Evolutionary conservation across 2,113 vertebrate species (phyloP).

Genomic region (Motacilla tschutschensis): DNA sequence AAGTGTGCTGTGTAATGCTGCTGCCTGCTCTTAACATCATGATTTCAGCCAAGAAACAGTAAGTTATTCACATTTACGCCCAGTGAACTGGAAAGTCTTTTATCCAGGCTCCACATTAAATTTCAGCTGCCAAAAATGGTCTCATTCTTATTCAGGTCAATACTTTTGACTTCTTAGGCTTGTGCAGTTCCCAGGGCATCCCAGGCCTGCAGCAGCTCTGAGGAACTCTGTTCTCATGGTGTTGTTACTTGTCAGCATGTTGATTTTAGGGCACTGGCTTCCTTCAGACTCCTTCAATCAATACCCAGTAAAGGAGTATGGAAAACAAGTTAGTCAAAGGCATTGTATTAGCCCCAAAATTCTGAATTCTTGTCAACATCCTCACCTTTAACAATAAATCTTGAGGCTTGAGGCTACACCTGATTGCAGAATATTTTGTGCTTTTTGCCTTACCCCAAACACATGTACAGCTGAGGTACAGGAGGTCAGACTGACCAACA

Average conservation of each 20-base stretch:
- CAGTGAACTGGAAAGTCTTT: constrained; percentile 44
- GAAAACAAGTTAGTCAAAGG: not conserved
- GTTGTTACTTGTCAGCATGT: constrained; percentile 4
- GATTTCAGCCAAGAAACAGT: constrained; percentile 60
- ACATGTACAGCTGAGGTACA: not conserved
- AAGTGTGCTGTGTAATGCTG: constrained; percentile 50
- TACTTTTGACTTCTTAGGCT: constrained; percentile 25
- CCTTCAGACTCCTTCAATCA: not conserved
- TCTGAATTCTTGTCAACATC: not conserved
- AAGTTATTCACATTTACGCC: constrained; percentile 65
- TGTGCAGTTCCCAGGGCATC: constrained; percentile 10
- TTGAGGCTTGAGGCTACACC: not conserved
- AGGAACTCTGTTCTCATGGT: not conserved
- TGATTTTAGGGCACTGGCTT: constrained; percentile 36
- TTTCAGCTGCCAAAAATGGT: constrained; percentile 64
- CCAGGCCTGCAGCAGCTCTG: constrained; percentile 9
- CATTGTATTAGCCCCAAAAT: not conserved
- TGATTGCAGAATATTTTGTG: not conserved
- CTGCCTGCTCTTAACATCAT: constrained; percentile 49
- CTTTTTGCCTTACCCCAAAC: not conserved
- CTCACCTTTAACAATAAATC: not conserved
- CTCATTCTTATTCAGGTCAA: constrained; percentile 69
- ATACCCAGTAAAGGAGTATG: not conserved
- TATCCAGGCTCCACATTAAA: constrained; percentile 56
- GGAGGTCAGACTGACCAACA: not conserved